Conservation (phyloP, 2,797 vertebrate genomes). For the Hippocampus kuda region DNA sequence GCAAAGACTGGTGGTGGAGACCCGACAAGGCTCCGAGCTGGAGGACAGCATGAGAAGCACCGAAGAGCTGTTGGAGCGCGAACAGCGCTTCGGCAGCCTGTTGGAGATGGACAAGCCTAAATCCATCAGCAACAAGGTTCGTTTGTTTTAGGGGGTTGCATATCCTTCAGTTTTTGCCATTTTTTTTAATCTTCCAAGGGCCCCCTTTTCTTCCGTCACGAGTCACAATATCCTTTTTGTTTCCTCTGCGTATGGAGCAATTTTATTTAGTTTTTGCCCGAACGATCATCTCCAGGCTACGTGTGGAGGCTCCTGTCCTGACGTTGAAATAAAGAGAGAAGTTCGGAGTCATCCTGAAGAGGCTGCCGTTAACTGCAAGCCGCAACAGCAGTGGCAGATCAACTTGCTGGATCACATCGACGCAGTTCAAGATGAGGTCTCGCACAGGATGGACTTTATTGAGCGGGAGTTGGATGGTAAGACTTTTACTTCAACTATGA, state of each 20-base stretch:
- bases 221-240: neutral
- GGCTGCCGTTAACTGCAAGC: conserved; percentile 39
- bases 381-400: conserved; percentile 83
- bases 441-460: conserved; percentile 93
- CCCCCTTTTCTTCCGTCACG: neutral
- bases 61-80: conserved; percentile 75
- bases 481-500: conserved; percentile 3
- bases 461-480: conserved; percentile 90
- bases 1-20: conserved; percentile 91
- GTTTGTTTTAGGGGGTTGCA: neutral
- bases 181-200: too few species aligned
- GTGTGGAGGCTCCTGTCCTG: conserved; percentile 30
- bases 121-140: conserved; percentile 59
- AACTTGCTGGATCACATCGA: conserved; percentile 89
- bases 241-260: too few species aligned
- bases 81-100: conserved; percentile 65
- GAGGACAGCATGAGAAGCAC: conserved; percentile 79
- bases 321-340: conserved; percentile 45
- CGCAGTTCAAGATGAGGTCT: conserved; percentile 87
- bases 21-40: conserved; percentile 75
- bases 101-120: conserved; percentile 55
- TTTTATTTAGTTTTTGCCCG: neutral
- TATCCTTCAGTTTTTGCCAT: too few species aligned
- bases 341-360: conserved; percentile 20
- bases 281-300: conserved; percentile 30